Percentiles rank a stretch among this genome's conserved stretches.
phyloP scores from a whole-genome alignment of 2,888 invertebrate species.

The Mimas tiliae region DNA sequence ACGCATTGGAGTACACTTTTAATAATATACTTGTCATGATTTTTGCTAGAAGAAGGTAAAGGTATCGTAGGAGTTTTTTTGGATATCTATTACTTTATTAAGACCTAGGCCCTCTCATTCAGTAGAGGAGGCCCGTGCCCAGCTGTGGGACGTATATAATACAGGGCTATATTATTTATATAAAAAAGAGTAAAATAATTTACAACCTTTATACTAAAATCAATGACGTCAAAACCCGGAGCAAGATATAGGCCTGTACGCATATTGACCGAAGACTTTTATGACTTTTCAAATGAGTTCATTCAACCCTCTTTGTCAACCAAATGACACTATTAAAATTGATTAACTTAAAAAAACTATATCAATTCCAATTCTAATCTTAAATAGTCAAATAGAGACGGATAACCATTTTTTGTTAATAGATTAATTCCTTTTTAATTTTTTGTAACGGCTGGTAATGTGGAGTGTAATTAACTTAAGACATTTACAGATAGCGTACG shows the following conservation, averaged over 20 bases:
- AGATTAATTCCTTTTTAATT: neutral
- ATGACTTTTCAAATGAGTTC: constrained; percentile 1
- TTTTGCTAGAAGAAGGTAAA: too few relatives aligned
- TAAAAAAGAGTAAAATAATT: neutral
- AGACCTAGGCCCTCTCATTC: too few relatives aligned
- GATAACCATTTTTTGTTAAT: neutral
- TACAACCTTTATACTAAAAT: neutral
- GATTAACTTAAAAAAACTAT: constrained; percentile 9
- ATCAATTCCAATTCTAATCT: constrained; percentile 15
- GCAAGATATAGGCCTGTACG: neutral
- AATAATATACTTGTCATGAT: too few relatives aligned
- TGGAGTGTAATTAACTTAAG: neutral
- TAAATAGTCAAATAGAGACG: constrained; percentile 6
- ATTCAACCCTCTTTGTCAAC: constrained; percentile 1
- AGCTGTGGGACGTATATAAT: too few relatives aligned
- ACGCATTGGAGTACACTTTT: too few relatives aligned
- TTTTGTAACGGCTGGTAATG: neutral
- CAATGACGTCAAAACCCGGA: neutral
- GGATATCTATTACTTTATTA: too few relatives aligned
- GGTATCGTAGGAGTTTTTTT: too few relatives aligned
- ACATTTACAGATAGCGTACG: constrained; percentile 3
- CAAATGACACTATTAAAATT: constrained; percentile 12
- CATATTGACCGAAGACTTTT: neutral
- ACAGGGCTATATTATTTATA: too few relatives aligned
- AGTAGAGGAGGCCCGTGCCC: too few relatives aligned